Evolutionary conservation across 2,113 vertebrate genomes (phyloP), one percentile per base, ranked within the genome.

Genomic region (Leucoraja erinaceus): DNA sequence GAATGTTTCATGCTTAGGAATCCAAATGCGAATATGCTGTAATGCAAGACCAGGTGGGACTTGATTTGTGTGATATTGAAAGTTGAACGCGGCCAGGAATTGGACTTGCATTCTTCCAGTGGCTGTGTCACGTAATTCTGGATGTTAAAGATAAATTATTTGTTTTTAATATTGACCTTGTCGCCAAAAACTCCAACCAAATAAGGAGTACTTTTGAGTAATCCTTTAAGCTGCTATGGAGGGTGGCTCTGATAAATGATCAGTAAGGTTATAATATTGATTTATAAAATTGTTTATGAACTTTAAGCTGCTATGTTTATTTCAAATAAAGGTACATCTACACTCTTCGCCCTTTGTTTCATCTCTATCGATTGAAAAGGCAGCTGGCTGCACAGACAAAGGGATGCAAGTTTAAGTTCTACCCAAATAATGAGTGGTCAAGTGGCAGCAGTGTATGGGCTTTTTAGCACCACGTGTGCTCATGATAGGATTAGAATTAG

Each of bases 171-270:
- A 96, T 95, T 94, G 94, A 95, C 95, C 81, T 95, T 94, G 28
- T 56, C 54, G 28, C 93, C 95, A 93, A 95, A 96, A 95, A 94
- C 95, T 95, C 97, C 97, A 95, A 96, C 97, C 97, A 96, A 96
- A 96, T 96, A 96, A 93, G 96, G 97, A 96, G 97, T 95, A 95
- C 96, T 94, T 47, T 93, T 79, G 95, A 94, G 96, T 96, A 96
- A 88, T 97, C 97, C 97, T 97, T 94, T 94, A 96, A 98, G 98
- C 98, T 99, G 98, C 98, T 99, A 98, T 56, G 95, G 96, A 96
- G 94, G 96, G 96, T 96, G 97, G 95, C 97, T 95, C 95, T 95
- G 95, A 33, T 47, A 47, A 90, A 70, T 72, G 28, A 90, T 72
- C 38, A 72, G 90, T 74, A 54, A 54, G 90, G 90, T 91, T 22